These are phyloP conservation scores for Seira musarum DNA, from an alignment of 2,888 invertebrate species.

Conservation along the genomic window DNA sequence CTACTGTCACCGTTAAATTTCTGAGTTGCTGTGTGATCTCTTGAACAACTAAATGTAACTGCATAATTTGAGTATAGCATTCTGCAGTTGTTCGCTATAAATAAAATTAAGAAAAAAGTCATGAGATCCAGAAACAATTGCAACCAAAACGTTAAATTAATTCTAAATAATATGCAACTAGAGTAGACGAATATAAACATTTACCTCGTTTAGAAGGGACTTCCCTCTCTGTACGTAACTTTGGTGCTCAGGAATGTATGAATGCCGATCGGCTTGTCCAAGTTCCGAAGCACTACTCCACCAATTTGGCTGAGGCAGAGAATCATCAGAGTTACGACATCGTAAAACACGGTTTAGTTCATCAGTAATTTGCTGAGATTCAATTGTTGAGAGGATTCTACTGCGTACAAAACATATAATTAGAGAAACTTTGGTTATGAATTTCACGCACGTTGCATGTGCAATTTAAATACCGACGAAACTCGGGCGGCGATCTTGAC, in stretches of 20 bases:
- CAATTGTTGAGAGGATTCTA: slow-evolving; percentile 28
- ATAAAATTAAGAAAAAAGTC: not conserved
- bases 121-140: not conserved
- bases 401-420: slow-evolving; percentile 15
- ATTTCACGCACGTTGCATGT: not conserved
- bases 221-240: slow-evolving; percentile 30
- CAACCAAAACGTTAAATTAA: not conserved
- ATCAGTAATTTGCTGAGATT: slow-evolving; percentile 56
- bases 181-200: too few relatives aligned
- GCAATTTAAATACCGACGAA: slow-evolving; percentile 17
- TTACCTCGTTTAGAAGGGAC: slow-evolving; percentile 33
- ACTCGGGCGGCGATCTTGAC: slow-evolving; percentile 30
- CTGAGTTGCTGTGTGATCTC: slow-evolving; percentile 50
- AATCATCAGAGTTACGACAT: slow-evolving; percentile 37
- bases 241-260: slow-evolving; percentile 30
- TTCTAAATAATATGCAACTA: not conserved
- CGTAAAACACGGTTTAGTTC: slow-evolving; percentile 44
- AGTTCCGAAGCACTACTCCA: slow-evolving; percentile 42
- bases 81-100: slow-evolving; percentile 29
- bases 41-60: slow-evolving; percentile 34
- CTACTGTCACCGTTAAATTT: slow-evolving; percentile 30
- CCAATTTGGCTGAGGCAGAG: slow-evolving; percentile 42
- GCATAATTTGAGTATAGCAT: slow-evolving; percentile 50
- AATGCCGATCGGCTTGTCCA: slow-evolving; percentile 38
- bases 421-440: not conserved